These are phyloP conservation scores for Melanotaenia pygmaea DNA, from an alignment of 2,797 vertebrate species.

Conservation along the genomic window DNA sequence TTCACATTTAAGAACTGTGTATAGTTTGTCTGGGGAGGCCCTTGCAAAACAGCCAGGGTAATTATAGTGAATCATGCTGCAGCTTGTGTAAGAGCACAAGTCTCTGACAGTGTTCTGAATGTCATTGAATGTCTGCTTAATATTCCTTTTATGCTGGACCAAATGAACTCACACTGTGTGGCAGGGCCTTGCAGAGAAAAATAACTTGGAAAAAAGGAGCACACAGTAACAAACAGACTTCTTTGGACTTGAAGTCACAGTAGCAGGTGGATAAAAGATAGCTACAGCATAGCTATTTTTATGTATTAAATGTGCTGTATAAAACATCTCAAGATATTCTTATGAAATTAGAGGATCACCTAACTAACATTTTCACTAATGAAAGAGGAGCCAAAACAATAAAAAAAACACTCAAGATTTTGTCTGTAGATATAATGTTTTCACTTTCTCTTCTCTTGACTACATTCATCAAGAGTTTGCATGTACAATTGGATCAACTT, in stretches of 20 bases:
- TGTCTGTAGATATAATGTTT: background rate
- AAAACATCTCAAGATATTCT: background rate
- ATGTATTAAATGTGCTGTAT: background rate
- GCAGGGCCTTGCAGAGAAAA: constrained; percentile 25
- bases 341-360: background rate
- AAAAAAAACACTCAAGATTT: no score
- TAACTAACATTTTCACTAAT: background rate
- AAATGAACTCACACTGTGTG: constrained; percentile 30
- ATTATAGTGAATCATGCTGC: constrained; percentile 52
- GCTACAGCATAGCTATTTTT: background rate
- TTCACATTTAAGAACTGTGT: constrained; percentile 44
- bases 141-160: constrained; percentile 34
- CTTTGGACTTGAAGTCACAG: constrained; percentile 38
- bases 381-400: background rate
- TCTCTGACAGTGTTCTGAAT: constrained; percentile 47
- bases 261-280: constrained; percentile 5
- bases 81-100: constrained; percentile 22
- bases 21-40: constrained; percentile 28
- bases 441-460: background rate
- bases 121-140: constrained; percentile 48
- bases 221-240: constrained; percentile 26
- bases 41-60: constrained; percentile 52
- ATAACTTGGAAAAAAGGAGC: constrained; percentile 28
- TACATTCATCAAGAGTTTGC: background rate
- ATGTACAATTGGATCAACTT: background rate